A percentile compares a stretch with the other conserved stretches of the same genome.
Evolutionary conservation across 2,888 invertebrate genomes (phyloP).

Genomic region (Crematogaster levior): DNA sequence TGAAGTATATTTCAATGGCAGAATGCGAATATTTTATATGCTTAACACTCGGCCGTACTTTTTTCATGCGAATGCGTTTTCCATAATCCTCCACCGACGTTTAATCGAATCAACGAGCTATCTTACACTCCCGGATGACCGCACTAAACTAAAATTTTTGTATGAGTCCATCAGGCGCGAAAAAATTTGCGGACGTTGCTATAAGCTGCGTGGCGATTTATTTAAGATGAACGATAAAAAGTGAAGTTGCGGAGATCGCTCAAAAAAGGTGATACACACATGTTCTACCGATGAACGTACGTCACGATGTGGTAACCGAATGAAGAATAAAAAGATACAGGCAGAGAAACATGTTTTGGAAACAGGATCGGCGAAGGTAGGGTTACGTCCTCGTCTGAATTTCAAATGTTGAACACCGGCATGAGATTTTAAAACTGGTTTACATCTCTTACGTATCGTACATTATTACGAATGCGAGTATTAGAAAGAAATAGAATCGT

Average conservation of each 20-base stretch:
- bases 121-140: not conserved
- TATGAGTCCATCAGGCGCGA: not conserved
- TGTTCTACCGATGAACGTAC: conserved; percentile 28
- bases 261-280: conserved; percentile 18
- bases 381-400: conserved; percentile 43
- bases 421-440: not conserved
- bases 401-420: conserved; percentile 26
- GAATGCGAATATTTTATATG: not conserved
- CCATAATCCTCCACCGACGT: not conserved
- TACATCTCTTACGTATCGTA: not conserved
- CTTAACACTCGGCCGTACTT: not conserved
- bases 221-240: conserved; percentile 3
- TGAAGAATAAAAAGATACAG: conserved; percentile 25
- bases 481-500: not conserved
- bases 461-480: not conserved
- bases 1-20: not conserved
- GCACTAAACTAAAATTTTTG: conserved; percentile 4
- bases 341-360: conserved; percentile 56
- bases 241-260: not conserved
- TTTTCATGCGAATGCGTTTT: conserved; percentile 7
- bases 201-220: no score
- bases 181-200: not conserved
- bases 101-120: conserved; percentile 7
- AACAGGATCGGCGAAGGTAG: not conserved
- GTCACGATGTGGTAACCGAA: conserved; percentile 7